These are phyloP conservation scores for Octopus bimaculoides DNA, from an alignment of 1,140 invertebrate species.

Conservation along the genomic window DNA sequence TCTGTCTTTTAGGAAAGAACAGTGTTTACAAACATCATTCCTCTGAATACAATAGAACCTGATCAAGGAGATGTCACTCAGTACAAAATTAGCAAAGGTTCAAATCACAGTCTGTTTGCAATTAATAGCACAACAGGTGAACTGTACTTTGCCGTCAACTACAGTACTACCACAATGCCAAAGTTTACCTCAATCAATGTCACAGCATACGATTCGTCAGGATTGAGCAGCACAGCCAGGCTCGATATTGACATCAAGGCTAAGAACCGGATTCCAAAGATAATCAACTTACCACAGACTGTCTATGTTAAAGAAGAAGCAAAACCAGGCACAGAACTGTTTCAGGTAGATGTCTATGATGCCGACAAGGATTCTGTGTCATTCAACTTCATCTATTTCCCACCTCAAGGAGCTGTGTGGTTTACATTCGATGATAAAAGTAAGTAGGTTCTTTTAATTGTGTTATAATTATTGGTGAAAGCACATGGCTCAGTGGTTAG, in stretches of 20 bases:
- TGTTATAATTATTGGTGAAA: no score
- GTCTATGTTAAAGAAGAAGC: background rate
- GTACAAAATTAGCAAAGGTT: background rate
- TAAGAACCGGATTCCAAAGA: background rate
- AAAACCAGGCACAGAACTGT: background rate
- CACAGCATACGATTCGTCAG: background rate
- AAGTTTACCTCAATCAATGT: background rate
- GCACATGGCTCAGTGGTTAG: no score
- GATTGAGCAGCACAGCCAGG: background rate
- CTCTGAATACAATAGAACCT: background rate
- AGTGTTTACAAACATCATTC: background rate
- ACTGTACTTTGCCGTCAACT: constrained; percentile 6
- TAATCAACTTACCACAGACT: constrained; percentile 5
- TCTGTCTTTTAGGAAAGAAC: background rate
- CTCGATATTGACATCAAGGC: background rate
- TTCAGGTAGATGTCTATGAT: background rate
- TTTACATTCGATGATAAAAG: background rate
- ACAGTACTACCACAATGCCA: background rate
- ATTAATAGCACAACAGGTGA: background rate
- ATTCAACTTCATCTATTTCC: background rate
- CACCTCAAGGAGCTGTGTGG: background rate
- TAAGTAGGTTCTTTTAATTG: background rate
- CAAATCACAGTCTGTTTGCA: background rate
- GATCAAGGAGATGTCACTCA: background rate
- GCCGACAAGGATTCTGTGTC: background rate